Conservation (phyloP, 2,797 vertebrate genomes). For the Tolypeutes matacus region DNA sequence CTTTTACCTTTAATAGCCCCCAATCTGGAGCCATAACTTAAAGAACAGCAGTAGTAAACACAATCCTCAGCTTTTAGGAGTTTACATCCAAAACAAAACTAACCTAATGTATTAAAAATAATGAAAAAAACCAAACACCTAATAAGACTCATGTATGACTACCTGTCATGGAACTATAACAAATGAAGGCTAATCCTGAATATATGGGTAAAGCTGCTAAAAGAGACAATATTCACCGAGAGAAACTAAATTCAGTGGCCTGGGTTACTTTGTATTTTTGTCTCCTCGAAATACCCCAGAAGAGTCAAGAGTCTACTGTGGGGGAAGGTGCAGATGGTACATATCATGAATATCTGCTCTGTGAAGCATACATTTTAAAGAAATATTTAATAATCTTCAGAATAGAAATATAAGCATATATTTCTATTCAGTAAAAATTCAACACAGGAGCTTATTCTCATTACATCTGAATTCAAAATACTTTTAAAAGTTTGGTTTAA, state of each 20-base stretch:
- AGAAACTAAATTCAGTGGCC: neutral
- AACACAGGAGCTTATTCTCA: constrained; percentile 28
- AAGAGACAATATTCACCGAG: neutral
- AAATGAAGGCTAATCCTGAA: neutral
- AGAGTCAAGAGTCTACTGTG: neutral
- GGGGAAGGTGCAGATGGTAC: accelerated
- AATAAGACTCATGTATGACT: neutral
- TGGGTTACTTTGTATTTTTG: neutral
- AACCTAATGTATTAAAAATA: constrained; percentile 17
- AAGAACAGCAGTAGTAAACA: neutral
- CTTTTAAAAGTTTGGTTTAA: constrained; percentile 55
- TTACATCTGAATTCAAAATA: constrained; percentile 57
- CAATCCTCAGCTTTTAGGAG: neutral
- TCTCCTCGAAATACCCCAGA: neutral
- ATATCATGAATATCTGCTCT: neutral
- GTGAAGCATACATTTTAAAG: neutral
- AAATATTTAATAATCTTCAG: neutral
- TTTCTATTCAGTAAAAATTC: constrained; percentile 3
- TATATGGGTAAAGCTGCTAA: neutral
- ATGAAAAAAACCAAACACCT: neutral
- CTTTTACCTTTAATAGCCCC: neutral
- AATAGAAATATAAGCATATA: neutral
- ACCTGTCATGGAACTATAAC: neutral
- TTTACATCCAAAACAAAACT: neutral
- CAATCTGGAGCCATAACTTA: neutral